A percentile compares a stretch with the other conserved stretches of the same genome.
Conservation (phyloP, 2,888 invertebrate species). For the Caenorhabditis wallacei region DNA sequence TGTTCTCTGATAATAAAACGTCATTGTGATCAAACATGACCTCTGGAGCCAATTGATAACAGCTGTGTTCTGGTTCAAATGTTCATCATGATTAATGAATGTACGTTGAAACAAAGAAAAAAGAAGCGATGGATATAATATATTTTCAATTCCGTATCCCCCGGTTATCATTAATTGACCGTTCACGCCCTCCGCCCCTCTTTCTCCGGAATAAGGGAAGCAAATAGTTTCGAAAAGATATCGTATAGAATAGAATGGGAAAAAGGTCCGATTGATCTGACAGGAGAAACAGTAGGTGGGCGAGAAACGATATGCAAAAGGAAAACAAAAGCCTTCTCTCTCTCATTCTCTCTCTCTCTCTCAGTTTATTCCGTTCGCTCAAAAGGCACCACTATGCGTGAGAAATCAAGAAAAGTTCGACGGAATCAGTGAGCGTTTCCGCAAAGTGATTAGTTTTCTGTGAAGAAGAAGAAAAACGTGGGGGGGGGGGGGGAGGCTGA, state of each 20-base stretch:
- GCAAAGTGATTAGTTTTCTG: conserved; percentile 47
- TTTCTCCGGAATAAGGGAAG: conserved; percentile 23
- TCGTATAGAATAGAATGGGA: conserved; percentile 50
- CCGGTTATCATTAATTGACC: conserved; percentile 40
- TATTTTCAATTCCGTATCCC: background rate
- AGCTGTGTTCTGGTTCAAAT: conserved; percentile 47
- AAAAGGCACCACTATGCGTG: conserved; percentile 33
- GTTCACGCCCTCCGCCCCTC: conserved; percentile 15
- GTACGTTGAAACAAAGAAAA: conserved; percentile 14
- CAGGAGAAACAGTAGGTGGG: conserved; percentile 12
- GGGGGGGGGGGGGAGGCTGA: conserved; percentile 21
- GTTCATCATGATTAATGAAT: conserved; percentile 61
- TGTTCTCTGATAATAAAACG: conserved; percentile 24
- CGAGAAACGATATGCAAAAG: conserved; percentile 25
- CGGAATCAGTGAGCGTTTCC: conserved; percentile 42
- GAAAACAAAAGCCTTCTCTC: conserved; percentile 25
- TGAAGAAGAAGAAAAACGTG: background rate
- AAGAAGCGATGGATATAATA: background rate
- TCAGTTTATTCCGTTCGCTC: conserved; percentile 17
- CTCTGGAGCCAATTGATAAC: conserved; percentile 44
- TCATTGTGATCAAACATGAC: conserved; percentile 54
- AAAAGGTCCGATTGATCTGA: conserved; percentile 28
- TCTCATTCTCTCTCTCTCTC: background rate
- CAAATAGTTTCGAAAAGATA: conserved; percentile 31
- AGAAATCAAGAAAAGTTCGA: conserved; percentile 50